Evolutionary conservation across 2,888 invertebrate genomes (phyloP), one percentile per base, ranked within the genome.

Genomic region (Hyposoter dolosus): DNA sequence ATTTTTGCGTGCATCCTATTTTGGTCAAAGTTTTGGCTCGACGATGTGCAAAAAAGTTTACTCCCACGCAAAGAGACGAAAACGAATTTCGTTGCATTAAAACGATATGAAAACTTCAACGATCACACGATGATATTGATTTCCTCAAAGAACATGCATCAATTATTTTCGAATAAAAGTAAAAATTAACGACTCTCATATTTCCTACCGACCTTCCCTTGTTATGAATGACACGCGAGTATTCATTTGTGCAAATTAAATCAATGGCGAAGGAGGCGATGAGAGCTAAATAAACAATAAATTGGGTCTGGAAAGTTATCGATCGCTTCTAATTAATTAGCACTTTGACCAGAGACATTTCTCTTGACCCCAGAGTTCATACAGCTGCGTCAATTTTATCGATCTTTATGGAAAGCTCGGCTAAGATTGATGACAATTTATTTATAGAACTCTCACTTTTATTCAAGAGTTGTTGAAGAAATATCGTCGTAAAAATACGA

Each of bases 231-330:
- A 69, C 65, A 50, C 28, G 74, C 28, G 74, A 43, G 19, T 17
- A 72, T 3, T 66, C 66, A 78, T 82, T 85, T 78, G 63, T 47
- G 77, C 32, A 35, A 78, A 60, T 66, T 35, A 23, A 72, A 12
- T 60, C 5, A 40, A 50, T 23, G n/a, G 47, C 35, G 15, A 35
- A 50, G 23, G 40, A 23, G n/a, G 19, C 17, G 19, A 68, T 43
- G 45, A 40, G 47, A 47, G 63, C 40, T 78, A 35, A 74, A 56
- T 45, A 66, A 82, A 85, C 72, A 56, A 56, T 23, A n/a, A 74
- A 72, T 35, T 69, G 45, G 23, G 40, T 50, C 68, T 60, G 43
- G 45, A 47, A 23, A 15, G 28, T 32, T 72, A 78, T 68, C 32
- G 43, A 76, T 77, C 63, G 75, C 40, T 71, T 19, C 40, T 75